These are phyloP conservation scores for Chloropsis hardwickii DNA, from an alignment of 2,113 vertebrate species.

Conservation along the genomic window DNA sequence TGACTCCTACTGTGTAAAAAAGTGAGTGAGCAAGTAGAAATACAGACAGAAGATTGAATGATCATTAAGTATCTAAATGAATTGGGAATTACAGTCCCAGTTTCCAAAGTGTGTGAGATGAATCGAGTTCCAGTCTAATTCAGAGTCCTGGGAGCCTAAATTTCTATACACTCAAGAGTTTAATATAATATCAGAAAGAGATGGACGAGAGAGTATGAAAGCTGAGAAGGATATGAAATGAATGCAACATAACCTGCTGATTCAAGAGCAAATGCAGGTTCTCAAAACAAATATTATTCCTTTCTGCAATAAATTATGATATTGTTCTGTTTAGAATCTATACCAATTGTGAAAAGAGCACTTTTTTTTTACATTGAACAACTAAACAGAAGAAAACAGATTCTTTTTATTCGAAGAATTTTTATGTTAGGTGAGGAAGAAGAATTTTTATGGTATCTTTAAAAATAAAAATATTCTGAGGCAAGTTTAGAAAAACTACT, in stretches of 20 bases:
- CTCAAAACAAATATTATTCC: background rate
- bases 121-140: background rate
- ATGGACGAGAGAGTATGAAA: background rate
- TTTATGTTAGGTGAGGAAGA: background rate
- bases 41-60: background rate
- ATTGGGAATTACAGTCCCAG: background rate
- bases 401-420: background rate
- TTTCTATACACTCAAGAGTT: background rate
- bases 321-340: background rate
- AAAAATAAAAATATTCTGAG: background rate
- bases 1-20: slow-evolving; percentile 18
- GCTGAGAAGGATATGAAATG: background rate
- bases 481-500: background rate
- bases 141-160: background rate
- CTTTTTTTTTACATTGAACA: background rate
- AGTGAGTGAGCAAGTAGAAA: slow-evolving; percentile 1
- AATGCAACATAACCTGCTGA: background rate
- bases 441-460: background rate
- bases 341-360: background rate
- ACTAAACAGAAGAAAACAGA: background rate
- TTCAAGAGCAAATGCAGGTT: background rate
- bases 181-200: background rate
- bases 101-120: background rate
- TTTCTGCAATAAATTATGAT: background rate
- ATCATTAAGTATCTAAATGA: background rate